A percentile compares a stretch with the other conserved stretches of the same genome.
These are phyloP conservation scores for Girardia tigrina DNA, from an alignment of 2,888 invertebrate genomes.

Conservation along the genomic window DNA sequence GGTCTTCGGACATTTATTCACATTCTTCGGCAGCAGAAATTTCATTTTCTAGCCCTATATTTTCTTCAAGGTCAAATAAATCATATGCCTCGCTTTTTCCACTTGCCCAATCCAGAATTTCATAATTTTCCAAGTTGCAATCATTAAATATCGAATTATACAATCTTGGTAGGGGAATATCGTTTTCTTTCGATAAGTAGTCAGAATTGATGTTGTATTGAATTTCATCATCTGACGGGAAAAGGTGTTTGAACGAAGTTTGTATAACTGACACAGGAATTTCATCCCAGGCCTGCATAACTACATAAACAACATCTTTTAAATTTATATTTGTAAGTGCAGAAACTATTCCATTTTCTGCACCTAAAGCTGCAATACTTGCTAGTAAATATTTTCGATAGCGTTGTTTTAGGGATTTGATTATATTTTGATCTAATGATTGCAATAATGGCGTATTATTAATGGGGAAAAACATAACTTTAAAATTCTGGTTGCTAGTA, in stretches of 20 bases:
- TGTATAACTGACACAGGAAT: neutral
- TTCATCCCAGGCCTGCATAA: neutral
- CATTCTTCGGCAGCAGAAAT: neutral
- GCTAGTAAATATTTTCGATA: neutral
- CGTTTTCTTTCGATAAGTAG: too few relatives aligned
- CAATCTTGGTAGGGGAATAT: too few relatives aligned
- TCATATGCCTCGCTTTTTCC: too few relatives aligned
- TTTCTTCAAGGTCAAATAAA: neutral
- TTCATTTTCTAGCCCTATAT: neutral
- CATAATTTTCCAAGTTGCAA: too few relatives aligned
- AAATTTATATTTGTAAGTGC: neutral
- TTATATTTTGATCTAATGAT: neutral
- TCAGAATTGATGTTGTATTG: too few relatives aligned
- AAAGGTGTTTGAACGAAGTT: neutral
- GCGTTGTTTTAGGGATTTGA: neutral
- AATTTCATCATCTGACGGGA: too few relatives aligned
- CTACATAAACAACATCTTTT: neutral
- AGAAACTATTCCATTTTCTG: neutral
- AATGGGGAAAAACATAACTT: too few relatives aligned
- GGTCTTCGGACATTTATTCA: neutral
- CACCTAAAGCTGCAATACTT: neutral
- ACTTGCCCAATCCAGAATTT: neutral
- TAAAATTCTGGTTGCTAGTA: too few relatives aligned
- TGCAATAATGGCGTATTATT: slow-evolving; percentile 3
- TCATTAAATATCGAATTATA: too few relatives aligned